These are phyloP conservation scores for Aphidius colemani DNA, from an alignment of 2,888 invertebrate genomes.

Conservation along the genomic window DNA sequence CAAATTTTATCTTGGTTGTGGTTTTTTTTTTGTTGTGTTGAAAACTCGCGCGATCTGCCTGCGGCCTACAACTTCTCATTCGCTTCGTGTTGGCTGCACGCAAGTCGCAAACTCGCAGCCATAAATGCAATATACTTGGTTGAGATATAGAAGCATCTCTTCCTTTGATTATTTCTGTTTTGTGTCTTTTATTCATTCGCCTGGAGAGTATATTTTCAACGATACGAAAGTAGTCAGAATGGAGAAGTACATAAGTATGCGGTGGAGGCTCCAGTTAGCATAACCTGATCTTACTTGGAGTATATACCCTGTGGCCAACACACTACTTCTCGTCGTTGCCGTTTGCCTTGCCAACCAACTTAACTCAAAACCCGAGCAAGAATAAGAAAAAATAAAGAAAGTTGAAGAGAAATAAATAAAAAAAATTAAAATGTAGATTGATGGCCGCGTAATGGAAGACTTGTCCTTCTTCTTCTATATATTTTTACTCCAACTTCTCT, in stretches of 20 bases:
- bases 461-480: slow-evolving; percentile 27
- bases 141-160: slow-evolving; percentile 14
- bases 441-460: slow-evolving; percentile 48
- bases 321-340: slow-evolving; percentile 26
- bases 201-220: slow-evolving; percentile 8
- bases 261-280: slow-evolving; percentile 52
- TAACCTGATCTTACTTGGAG: slow-evolving; percentile 49
- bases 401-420: too few species aligned
- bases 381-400: too few species aligned
- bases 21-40: background rate
- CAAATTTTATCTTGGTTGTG: background rate
- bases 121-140: slow-evolving; percentile 12
- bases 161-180: slow-evolving; percentile 5
- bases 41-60: slow-evolving; percentile 2
- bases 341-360: slow-evolving; percentile 13
- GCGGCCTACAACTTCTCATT: slow-evolving; percentile 16
- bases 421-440: slow-evolving; percentile 13
- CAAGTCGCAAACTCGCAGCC: too few species aligned
- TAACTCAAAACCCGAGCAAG: too few species aligned
- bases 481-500: too few species aligned
- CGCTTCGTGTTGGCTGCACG: slow-evolving; percentile 19
- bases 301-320: slow-evolving; percentile 41
- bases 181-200: slow-evolving; percentile 20
- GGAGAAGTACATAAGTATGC: slow-evolving; percentile 38
- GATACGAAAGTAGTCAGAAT: slow-evolving; percentile 26